A percentile compares a stretch with the other conserved stretches of the same genome.
These are phyloP conservation scores for Drosophila paracracens DNA, from an alignment of 2,888 invertebrate species.

Conservation along the genomic window DNA sequence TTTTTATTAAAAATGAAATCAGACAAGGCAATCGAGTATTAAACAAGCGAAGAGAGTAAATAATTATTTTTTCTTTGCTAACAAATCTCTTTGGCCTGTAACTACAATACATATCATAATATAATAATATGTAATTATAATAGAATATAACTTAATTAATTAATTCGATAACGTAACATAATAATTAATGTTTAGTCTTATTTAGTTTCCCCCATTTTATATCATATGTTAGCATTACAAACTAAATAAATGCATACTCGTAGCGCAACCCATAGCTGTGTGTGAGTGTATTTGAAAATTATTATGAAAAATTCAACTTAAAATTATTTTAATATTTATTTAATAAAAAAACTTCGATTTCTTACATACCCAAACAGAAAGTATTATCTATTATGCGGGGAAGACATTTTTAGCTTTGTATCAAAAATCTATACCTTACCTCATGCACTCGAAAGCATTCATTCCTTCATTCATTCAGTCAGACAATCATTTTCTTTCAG, in stretches of 20 bases:
- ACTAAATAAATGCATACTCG: constrained; percentile 51
- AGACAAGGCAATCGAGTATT: constrained; percentile 42
- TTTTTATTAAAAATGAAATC: constrained; percentile 26
- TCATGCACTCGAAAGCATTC: neutral
- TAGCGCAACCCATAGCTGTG: constrained; percentile 9
- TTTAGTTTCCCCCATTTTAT: constrained; percentile 54
- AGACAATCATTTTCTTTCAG: neutral
- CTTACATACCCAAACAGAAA: constrained; percentile 28
- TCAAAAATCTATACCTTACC: constrained; percentile 40
- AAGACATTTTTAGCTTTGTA: constrained; percentile 56
- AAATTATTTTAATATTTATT: constrained; percentile 1
- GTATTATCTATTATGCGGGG: constrained; percentile 50
- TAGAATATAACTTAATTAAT: constrained; percentile 21
- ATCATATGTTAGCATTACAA: constrained; percentile 48
- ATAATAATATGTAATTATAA: constrained; percentile 30
- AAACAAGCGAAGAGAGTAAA: constrained; percentile 30
- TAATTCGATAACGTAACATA: constrained; percentile 39
- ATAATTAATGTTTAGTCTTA: constrained; percentile 54
- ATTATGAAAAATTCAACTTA: constrained; percentile 17
- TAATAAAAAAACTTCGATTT: constrained; percentile 7
- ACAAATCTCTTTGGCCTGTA: constrained; percentile 66
- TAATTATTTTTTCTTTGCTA: constrained; percentile 48
- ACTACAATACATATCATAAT: constrained; percentile 29
- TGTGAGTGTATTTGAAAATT: constrained; percentile 28
- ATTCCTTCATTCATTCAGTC: constrained; percentile 10